A percentile compares a stretch with the other conserved stretches of the same genome.
phyloP scores from a whole-genome alignment of 2,797 vertebrate genomes.

The Sylvilagus floridanus region DNA sequence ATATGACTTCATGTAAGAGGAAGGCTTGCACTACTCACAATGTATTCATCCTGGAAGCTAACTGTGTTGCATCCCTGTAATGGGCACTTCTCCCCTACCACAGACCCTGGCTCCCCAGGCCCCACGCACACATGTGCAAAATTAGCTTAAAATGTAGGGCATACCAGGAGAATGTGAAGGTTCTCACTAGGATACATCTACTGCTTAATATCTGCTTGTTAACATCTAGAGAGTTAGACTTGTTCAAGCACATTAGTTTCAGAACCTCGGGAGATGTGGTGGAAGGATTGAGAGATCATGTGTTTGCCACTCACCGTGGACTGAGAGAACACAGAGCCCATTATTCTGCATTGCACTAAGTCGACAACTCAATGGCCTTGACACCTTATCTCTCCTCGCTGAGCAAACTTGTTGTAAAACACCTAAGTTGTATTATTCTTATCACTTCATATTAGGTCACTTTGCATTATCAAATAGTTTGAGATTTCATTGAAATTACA shows the following conservation, averaged over 20 bases:
- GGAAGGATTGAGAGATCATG: not conserved
- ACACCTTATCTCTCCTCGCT: slow-evolving; percentile 13
- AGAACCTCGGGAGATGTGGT: not conserved
- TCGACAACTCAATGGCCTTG: not conserved
- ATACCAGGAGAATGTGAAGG: no score
- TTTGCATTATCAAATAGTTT: slow-evolving; percentile 61
- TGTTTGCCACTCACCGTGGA: not conserved
- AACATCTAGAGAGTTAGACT: not conserved
- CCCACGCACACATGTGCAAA: not conserved
- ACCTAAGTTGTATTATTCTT: slow-evolving; percentile 55
- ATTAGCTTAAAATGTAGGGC: not conserved
- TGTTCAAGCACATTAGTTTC: not conserved
- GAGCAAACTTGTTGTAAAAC: not conserved
- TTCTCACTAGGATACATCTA: not conserved
- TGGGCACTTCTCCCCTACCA: no score
- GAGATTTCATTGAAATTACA: slow-evolving; percentile 52
- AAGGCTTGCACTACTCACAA: not conserved
- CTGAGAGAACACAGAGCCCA: no score
- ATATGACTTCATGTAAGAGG: not conserved
- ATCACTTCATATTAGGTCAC: not conserved
- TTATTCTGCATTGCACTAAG: not conserved
- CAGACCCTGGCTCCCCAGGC: no score
- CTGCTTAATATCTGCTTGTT: not conserved
- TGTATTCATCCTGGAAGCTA: not conserved
- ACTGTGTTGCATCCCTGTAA: not conserved